A percentile compares a stretch with the other conserved stretches of the same genome.
phyloP scores from a whole-genome alignment of 2,888 invertebrate species.

The Pseudolycoriella hygida region DNA sequence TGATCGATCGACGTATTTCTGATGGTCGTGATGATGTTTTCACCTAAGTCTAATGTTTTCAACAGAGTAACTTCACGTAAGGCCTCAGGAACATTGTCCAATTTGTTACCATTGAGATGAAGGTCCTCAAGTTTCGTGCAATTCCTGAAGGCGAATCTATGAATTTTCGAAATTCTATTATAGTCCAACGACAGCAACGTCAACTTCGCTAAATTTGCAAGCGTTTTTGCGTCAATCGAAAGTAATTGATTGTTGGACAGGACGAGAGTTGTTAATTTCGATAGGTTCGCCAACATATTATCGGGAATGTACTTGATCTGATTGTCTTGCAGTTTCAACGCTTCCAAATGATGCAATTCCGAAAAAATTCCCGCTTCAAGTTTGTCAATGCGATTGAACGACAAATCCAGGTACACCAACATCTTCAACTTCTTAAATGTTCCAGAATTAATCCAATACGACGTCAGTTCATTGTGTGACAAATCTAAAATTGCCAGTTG shows the following conservation, averaged over 20 bases:
- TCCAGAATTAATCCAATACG: constrained; percentile 67
- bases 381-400: constrained; percentile 67
- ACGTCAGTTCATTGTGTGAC: constrained; percentile 69
- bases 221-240: constrained; percentile 62
- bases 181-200: constrained; percentile 70
- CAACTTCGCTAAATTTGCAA: constrained; percentile 73
- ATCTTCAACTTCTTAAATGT: constrained; percentile 78
- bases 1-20: constrained; percentile 68
- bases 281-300: constrained; percentile 74
- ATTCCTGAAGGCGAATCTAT: constrained; percentile 72
- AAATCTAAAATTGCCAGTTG: constrained; percentile 65
- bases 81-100: constrained; percentile 63
- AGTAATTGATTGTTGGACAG: constrained; percentile 73
- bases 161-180: constrained; percentile 64
- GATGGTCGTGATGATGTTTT: constrained; percentile 68
- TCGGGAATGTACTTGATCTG: constrained; percentile 66
- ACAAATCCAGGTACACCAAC: constrained; percentile 67
- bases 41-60: constrained; percentile 76
- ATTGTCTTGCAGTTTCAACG: constrained; percentile 72
- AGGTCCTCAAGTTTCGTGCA: constrained; percentile 78
- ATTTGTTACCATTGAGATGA: constrained; percentile 73
- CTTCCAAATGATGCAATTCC: constrained; percentile 67
- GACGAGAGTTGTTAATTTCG: constrained; percentile 74
- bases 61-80: constrained; percentile 68
- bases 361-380: constrained; percentile 69